These are phyloP conservation scores for Stenolophus ochropezus DNA, from an alignment of 2,888 invertebrate species.

Conservation along the genomic window DNA sequence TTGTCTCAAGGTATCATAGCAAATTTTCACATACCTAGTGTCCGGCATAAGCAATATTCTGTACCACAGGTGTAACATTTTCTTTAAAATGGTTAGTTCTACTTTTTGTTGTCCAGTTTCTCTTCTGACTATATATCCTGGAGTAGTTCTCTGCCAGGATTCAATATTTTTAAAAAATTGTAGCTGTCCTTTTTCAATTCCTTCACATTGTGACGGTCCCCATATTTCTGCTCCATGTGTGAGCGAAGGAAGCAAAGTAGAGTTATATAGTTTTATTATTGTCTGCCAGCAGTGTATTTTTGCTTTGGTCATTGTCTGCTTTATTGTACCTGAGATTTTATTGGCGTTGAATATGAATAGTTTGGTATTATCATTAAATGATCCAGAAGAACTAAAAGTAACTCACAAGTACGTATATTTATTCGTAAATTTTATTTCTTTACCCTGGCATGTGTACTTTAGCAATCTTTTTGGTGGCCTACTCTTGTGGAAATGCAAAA, in stretches of 20 bases:
- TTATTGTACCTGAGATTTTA: conserved; percentile 16
- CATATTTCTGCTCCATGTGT: conserved; percentile 22
- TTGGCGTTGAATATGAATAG: not conserved
- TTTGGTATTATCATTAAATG: no score
- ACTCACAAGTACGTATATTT: conserved; percentile 26
- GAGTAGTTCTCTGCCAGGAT: no score
- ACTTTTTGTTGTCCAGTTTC: conserved; percentile 1
- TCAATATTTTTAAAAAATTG: no score
- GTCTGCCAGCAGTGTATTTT: conserved; percentile 19
- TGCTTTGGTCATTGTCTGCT: conserved; percentile 13
- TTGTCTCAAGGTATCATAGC: not conserved
- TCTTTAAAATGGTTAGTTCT: not conserved
- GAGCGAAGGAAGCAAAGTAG: not conserved
- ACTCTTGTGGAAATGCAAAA: conserved; percentile 13
- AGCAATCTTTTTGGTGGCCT: not conserved
- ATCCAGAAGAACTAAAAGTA: not conserved
- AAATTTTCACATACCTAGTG: conserved; percentile 31
- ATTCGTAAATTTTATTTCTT: conserved; percentile 25
- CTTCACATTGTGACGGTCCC: not conserved
- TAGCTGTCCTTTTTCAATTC: conserved; percentile 2
- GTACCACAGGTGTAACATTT: conserved; percentile 5
- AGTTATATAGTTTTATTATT: not conserved
- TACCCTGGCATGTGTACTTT: not conserved
- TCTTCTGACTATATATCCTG: conserved; percentile 24
- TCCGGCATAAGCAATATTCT: conserved; percentile 18